Conservation (phyloP, 2,797 vertebrate species). For the Loris lydekkerianus region DNA sequence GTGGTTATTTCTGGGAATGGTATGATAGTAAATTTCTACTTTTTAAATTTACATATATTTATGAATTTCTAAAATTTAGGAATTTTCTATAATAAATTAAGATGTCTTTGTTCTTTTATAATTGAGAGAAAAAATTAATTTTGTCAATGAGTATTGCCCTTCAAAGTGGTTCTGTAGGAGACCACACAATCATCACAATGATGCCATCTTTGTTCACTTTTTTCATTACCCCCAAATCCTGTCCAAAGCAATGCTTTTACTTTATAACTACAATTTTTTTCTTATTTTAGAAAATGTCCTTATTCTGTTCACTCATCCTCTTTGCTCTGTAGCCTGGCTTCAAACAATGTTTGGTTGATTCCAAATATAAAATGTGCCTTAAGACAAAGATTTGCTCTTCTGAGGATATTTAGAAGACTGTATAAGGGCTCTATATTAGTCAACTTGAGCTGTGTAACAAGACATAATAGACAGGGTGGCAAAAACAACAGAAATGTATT, state of each 20-base stretch:
- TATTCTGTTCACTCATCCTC: conserved; percentile 8
- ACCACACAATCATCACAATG: neutral
- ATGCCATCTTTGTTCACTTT: neutral
- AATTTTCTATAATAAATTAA: neutral
- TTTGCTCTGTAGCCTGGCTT: conserved; percentile 40
- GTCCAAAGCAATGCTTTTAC: conserved; percentile 23
- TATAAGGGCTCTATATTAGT: neutral
- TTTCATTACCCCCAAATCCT: neutral
- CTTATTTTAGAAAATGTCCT: conserved; percentile 15
- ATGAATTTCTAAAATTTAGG: neutral
- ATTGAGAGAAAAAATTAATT: conserved; percentile 1
- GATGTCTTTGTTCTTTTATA: neutral
- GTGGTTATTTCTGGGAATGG: neutral
- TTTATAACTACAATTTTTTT: neutral
- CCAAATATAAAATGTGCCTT: neutral
- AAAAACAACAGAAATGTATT: neutral
- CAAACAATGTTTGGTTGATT: neutral
- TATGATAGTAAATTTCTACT: neutral
- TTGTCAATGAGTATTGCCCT: neutral
- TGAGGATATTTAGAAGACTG: neutral
- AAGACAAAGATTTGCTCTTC: neutral
- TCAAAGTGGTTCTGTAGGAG: conserved; percentile 22
- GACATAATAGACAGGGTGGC: neutral
- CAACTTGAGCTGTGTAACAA: neutral
- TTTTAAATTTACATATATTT: neutral